phyloP scores from a whole-genome alignment of 1,140 invertebrate genomes.

The Battus philenor region DNA sequence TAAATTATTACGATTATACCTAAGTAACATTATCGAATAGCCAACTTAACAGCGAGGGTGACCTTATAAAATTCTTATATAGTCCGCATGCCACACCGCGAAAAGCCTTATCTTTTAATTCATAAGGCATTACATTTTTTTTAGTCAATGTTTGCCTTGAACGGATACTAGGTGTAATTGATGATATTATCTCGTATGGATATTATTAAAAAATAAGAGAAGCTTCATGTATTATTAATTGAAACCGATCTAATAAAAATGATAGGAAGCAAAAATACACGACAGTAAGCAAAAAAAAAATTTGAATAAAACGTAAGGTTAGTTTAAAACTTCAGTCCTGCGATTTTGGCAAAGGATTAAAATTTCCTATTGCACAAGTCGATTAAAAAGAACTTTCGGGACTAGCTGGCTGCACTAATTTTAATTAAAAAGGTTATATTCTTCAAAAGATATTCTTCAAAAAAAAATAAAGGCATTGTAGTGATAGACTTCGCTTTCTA shows the following conservation, averaged over 20 bases:
- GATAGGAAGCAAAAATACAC: too few relatives aligned
- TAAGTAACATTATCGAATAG: neutral
- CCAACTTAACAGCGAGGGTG: neutral
- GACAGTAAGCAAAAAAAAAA: too few relatives aligned
- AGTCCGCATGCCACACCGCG: neutral
- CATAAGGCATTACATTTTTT: neutral
- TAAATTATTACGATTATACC: slow-evolving; percentile 4
- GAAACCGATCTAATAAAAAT: too few relatives aligned
- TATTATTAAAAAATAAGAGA: neutral
- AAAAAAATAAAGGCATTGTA: neutral
- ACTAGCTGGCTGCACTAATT: too few relatives aligned
- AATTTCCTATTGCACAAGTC: too few relatives aligned
- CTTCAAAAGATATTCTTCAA: neutral
- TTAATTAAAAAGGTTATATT: too few relatives aligned
- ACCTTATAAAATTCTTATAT: slow-evolving; percentile 6
- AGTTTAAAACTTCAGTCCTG: too few relatives aligned
- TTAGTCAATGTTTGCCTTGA: too few relatives aligned
- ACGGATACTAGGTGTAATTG: neutral
- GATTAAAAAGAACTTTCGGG: too few relatives aligned
- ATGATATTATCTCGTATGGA: neutral
- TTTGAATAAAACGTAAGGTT: too few relatives aligned
- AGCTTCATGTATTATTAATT: neutral
- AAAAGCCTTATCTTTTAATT: neutral
- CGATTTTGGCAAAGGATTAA: too few relatives aligned
- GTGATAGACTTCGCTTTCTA: neutral